Evolutionary conservation across 2,888 invertebrate genomes (phyloP).

Genomic region (Hymenopus coronatus): DNA sequence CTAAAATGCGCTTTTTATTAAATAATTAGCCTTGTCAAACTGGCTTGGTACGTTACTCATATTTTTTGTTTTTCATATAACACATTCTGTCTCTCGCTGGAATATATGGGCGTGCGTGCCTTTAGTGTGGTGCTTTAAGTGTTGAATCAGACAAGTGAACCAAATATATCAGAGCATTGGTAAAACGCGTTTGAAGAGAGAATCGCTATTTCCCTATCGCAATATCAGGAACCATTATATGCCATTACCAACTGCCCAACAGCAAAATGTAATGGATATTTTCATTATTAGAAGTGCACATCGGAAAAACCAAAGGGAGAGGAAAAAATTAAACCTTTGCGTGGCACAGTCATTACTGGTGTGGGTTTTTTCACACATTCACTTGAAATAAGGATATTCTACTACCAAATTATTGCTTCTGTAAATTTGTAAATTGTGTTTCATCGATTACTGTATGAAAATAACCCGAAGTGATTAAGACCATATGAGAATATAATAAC

Average conservation of each 20-base stretch:
- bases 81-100: too few species aligned
- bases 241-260: neutral
- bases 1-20: too few species aligned
- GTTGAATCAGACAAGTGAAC: too few species aligned
- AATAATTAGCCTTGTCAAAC: too few species aligned
- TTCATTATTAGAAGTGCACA: neutral
- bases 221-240: neutral
- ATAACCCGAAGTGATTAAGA: neutral
- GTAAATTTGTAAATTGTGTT: neutral
- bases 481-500: neutral
- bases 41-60: too few species aligned
- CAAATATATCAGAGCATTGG: neutral
- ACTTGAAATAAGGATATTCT: neutral
- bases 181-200: neutral
- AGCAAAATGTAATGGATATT: neutral
- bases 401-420: neutral
- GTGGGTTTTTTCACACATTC: neutral
- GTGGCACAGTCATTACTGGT: neutral
- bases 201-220: neutral
- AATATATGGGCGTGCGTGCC: too few species aligned
- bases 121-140: too few species aligned
- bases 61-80: too few species aligned
- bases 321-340: neutral
- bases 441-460: neutral
- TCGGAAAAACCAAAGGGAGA: neutral